Evolutionary conservation across 2,113 vertebrate genomes (phyloP).

Genomic region (Isurus oxyrinchus): DNA sequence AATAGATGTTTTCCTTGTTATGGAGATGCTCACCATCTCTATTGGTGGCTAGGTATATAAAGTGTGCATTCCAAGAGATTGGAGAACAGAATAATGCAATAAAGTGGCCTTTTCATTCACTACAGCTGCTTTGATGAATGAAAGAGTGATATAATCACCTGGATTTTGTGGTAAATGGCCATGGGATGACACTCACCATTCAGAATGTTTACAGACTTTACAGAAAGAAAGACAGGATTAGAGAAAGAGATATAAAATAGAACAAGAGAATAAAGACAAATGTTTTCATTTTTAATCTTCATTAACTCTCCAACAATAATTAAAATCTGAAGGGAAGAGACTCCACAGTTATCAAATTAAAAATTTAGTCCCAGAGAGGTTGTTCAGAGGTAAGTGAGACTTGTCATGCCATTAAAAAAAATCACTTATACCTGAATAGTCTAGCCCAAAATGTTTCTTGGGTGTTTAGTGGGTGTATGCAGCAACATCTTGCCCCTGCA

Average conservation of each 20-base stretch:
- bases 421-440: neutral
- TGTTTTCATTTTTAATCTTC: too few species aligned
- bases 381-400: neutral
- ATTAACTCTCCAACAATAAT: neutral
- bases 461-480: neutral
- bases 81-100: neutral
- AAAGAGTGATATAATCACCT: neutral
- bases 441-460: neutral
- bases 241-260: too few species aligned
- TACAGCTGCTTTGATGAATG: neutral
- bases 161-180: neutral
- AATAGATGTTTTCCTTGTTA: neutral
- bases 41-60: neutral
- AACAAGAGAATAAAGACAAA: too few species aligned
- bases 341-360: neutral
- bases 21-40: neutral
- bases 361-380: neutral
- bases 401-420: neutral
- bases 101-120: neutral
- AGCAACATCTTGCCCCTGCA: neutral
- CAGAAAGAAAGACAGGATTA: too few species aligned
- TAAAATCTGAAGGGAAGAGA: neutral
- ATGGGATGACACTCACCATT: neutral
- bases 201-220: neutral
- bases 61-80: neutral